Conservation (phyloP, 2,113 vertebrate species). For the Lophius piscatorius region DNA sequence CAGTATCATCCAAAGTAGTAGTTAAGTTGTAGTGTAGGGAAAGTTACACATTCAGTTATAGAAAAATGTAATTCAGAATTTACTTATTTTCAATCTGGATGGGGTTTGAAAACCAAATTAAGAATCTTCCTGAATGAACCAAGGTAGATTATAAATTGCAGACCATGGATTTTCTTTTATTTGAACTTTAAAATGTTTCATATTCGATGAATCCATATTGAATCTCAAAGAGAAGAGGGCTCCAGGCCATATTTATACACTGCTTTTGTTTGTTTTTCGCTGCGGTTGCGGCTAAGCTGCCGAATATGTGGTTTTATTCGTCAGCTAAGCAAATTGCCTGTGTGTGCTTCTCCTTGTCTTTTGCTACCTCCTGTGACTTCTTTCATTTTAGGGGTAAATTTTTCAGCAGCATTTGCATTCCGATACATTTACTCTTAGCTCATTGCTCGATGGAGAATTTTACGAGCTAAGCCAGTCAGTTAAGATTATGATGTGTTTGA, state of each 20-base stretch:
- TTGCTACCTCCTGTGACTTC: neutral
- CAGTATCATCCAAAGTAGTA: no score
- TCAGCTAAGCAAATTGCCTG: conserved; percentile 6
- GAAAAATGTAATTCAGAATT: neutral
- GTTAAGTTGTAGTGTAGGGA: neutral
- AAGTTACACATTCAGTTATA: no score
- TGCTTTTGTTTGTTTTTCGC: neutral
- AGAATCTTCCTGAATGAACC: neutral
- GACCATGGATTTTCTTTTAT: neutral
- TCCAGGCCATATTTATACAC: neutral
- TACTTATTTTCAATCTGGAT: neutral
- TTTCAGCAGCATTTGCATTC: no score
- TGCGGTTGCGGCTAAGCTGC: conserved; percentile 17
- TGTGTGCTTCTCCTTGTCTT: conserved; percentile 13
- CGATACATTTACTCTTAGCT: conserved; percentile 7
- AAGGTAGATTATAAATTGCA: neutral
- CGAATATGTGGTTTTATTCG: conserved; percentile 22
- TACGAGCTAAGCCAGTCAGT: conserved; percentile 43
- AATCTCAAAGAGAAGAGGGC: neutral
- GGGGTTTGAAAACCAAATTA: neutral
- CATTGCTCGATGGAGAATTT: conserved; percentile 48
- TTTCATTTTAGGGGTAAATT: conserved; percentile 10
- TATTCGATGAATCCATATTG: no score
- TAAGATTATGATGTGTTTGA: conserved; percentile 64
- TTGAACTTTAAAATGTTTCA: neutral